phyloP scores from a whole-genome alignment of 1,140 invertebrate species.

The Cherax destructor region DNA sequence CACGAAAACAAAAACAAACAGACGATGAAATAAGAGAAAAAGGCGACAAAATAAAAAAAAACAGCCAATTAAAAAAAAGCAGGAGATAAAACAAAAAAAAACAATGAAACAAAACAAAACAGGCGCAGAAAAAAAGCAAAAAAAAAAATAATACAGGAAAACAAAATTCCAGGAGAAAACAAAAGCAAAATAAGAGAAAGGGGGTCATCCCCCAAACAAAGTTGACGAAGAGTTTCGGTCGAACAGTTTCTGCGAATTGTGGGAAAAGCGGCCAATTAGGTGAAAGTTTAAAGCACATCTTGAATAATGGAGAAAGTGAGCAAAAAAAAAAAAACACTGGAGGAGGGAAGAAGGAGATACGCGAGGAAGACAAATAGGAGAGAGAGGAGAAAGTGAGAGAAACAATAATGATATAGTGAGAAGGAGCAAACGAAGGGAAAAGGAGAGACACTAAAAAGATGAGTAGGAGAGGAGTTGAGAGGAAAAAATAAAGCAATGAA shows the following conservation, averaged over 20 bases:
- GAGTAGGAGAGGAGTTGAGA: neutral
- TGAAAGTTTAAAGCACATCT: constrained; percentile 48
- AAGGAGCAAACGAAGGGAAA: no score
- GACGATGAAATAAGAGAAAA: neutral
- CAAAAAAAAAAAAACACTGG: neutral
- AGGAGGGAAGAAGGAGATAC: no score
- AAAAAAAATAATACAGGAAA: neutral
- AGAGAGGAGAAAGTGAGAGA: neutral
- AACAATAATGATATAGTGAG: neutral
- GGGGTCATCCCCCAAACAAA: neutral
- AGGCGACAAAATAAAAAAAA: neutral
- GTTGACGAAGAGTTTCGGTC: constrained; percentile 34
- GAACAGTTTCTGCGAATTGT: constrained; percentile 21
- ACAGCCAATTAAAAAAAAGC: neutral
- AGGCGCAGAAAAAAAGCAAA: neutral
- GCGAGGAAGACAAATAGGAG: neutral
- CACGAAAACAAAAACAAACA: neutral
- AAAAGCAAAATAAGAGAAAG: neutral
- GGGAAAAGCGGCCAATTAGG: constrained; percentile 51
- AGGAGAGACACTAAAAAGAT: no score
- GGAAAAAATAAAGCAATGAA: neutral
- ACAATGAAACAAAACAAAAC: neutral
- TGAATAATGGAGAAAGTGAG: constrained; percentile 39
- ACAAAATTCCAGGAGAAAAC: neutral
- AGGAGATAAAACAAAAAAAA: neutral